These are phyloP conservation scores for Nibea coibor DNA, from an alignment of 2,113 vertebrate species.

Conservation along the genomic window DNA sequence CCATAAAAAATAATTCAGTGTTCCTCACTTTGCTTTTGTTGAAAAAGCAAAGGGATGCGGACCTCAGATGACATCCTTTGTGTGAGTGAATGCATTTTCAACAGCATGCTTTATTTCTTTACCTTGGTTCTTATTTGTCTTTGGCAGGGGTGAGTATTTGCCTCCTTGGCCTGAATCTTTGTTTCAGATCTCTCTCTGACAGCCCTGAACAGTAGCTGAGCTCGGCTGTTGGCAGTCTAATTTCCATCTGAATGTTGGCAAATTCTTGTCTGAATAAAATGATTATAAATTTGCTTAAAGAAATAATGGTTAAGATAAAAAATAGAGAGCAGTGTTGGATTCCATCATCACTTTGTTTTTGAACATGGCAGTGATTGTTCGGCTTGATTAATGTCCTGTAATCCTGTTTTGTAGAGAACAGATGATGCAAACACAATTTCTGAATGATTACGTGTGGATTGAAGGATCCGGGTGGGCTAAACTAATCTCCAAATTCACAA, in stretches of 20 bases:
- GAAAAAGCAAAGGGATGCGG: conserved; percentile 8
- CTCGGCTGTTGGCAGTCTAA: background rate
- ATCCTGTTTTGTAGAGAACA: conserved; percentile 27
- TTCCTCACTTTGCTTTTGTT: conserved; percentile 20
- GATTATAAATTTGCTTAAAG: conserved; percentile 7
- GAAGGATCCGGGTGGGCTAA: background rate
- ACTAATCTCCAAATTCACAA: background rate
- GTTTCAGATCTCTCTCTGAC: conserved; percentile 24
- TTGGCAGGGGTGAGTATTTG: conserved; percentile 25
- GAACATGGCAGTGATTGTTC: background rate
- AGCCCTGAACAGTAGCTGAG: conserved; percentile 11
- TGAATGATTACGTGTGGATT: background rate
- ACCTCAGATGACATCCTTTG: conserved; percentile 13
- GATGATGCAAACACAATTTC: conserved; percentile 18
- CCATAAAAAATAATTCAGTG: conserved; percentile 52
- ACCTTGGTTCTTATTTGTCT: conserved; percentile 30
- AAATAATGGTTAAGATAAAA: conserved; percentile 8
- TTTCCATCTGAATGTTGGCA: conserved; percentile 25
- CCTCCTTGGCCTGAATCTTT: conserved; percentile 26
- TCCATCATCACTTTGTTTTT: background rate
- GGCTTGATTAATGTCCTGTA: background rate
- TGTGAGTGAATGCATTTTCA: conserved; percentile 18
- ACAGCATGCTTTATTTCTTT: conserved; percentile 17
- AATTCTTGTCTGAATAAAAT: background rate
- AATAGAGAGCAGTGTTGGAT: background rate